Percentiles rank a stretch among this genome's conserved stretches.
These are phyloP conservation scores for Oegoconia quadripuncta DNA, from an alignment of 2,888 invertebrate genomes.

Conservation along the genomic window DNA sequence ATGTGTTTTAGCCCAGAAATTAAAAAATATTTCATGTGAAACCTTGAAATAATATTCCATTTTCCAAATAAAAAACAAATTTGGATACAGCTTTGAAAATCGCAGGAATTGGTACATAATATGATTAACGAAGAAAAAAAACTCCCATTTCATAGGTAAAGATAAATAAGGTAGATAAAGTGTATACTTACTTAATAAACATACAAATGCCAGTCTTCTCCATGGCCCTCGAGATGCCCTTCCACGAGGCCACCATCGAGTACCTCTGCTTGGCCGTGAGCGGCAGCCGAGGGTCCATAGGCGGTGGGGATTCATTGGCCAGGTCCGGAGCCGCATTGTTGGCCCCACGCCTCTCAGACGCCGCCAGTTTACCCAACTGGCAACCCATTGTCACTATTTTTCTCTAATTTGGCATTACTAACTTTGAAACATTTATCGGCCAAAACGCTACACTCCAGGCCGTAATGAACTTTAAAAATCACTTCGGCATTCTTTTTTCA, in stretches of 20 bases:
- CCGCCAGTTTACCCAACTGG: constrained; percentile 86
- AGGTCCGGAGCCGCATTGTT: constrained; percentile 58
- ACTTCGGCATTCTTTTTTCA: not conserved
- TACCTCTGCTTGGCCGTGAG: constrained; percentile 93
- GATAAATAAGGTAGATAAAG: not conserved
- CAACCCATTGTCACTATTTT: constrained; percentile 81
- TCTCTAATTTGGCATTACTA: constrained; percentile 5
- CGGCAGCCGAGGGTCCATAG: constrained; percentile 88
- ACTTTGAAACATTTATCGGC: not conserved
- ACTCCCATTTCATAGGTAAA: too few relatives aligned
- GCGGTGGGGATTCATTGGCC: constrained; percentile 82
- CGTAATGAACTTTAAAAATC: not conserved
- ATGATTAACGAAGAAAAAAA: too few relatives aligned
- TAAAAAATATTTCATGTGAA: too few relatives aligned
- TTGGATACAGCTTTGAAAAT: too few relatives aligned
- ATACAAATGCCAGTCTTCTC: constrained; percentile 93
- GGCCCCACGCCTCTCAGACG: constrained; percentile 69
- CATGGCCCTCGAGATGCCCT: constrained; percentile 92
- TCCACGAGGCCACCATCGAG: constrained; percentile 94
- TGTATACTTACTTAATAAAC: constrained; percentile 94
- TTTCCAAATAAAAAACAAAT: too few relatives aligned
- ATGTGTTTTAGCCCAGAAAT: too few relatives aligned
- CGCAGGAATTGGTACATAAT: too few relatives aligned
- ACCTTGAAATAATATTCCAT: too few relatives aligned
- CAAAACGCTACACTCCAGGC: not conserved